Conservation (phyloP, 2,113 vertebrate genomes). For the Vulpes lagopus region DNA sequence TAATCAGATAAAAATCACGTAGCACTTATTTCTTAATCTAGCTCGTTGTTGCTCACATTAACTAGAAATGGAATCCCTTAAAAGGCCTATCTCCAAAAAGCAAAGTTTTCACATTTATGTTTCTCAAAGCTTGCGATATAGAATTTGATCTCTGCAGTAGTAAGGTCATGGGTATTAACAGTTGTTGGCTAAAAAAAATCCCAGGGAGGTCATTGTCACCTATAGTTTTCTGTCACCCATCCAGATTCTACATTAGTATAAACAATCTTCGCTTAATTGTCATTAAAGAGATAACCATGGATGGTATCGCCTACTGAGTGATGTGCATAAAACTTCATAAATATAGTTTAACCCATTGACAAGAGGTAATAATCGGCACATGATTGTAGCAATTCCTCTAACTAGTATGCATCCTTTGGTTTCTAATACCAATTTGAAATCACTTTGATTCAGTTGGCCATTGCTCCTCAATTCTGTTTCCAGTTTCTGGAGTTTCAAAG, state of each 20-base stretch:
- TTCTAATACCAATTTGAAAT: not conserved
- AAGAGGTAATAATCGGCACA: not conserved
- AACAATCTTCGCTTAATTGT: not conserved
- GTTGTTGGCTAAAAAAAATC: not conserved
- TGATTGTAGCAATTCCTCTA: not conserved
- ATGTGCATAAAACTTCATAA: not conserved
- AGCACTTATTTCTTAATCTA: not conserved
- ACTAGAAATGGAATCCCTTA: not conserved
- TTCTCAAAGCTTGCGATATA: not conserved
- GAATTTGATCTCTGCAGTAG: not conserved
- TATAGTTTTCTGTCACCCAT: not conserved
- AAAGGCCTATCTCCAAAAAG: not conserved
- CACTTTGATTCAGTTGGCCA: not conserved
- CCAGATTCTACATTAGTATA: not conserved
- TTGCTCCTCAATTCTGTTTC: not conserved
- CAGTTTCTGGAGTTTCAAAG: not conserved
- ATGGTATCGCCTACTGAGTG: not conserved
- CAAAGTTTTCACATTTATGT: not conserved
- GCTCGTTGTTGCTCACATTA: not conserved
- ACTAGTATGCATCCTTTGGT: not conserved
- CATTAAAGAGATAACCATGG: not conserved
- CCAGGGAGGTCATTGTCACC: not conserved
- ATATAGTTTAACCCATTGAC: not conserved
- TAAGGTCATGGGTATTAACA: not conserved
- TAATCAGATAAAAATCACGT: not conserved